A percentile compares a stretch with the other conserved stretches of the same genome.
Evolutionary conservation across 2,113 vertebrate species (phyloP).

Genomic region (Ammodytes marinus): DNA sequence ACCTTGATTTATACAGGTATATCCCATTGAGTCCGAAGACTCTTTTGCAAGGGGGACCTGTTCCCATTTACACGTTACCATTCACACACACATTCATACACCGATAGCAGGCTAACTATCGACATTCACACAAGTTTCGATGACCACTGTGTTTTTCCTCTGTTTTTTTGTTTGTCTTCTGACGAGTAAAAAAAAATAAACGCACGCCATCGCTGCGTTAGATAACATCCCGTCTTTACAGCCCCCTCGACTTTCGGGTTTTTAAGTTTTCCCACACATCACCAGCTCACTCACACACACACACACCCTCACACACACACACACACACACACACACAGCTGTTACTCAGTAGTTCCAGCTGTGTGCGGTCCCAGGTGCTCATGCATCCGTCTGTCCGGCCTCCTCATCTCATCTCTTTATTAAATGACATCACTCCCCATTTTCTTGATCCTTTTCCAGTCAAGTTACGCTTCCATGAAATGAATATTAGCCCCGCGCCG

Average conservation of each 20-base stretch:
- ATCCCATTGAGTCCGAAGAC: too few species aligned
- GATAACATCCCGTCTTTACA: conserved; percentile 42
- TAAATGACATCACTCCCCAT: conserved; percentile 78
- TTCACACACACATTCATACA: too few species aligned
- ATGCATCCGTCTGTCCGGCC: conserved; percentile 38
- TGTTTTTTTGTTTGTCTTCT: not conserved
- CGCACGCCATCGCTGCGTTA: conserved; percentile 1
- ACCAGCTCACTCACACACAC: conserved; percentile 9
- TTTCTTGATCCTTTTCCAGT: conserved; percentile 70
- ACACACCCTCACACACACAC: conserved; percentile 23
- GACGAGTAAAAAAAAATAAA: not conserved
- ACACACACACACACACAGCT: conserved; percentile 47
- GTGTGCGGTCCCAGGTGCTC: conserved; percentile 75
- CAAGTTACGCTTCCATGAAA: conserved; percentile 70
- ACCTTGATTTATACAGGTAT: too few species aligned
- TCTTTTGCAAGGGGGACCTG: too few species aligned
- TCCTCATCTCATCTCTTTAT: conserved; percentile 70
- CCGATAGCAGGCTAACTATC: too few species aligned
- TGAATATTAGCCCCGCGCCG: conserved; percentile 46
- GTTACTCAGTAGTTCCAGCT: conserved; percentile 73
- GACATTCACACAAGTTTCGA: not conserved
- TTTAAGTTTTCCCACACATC: conserved; percentile 48
- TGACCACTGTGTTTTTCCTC: not conserved
- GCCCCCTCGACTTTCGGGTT: conserved; percentile 27
- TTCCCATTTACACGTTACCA: too few species aligned